phyloP scores from a whole-genome alignment of 2,113 vertebrate genomes.

The Trinectes maculatus region DNA sequence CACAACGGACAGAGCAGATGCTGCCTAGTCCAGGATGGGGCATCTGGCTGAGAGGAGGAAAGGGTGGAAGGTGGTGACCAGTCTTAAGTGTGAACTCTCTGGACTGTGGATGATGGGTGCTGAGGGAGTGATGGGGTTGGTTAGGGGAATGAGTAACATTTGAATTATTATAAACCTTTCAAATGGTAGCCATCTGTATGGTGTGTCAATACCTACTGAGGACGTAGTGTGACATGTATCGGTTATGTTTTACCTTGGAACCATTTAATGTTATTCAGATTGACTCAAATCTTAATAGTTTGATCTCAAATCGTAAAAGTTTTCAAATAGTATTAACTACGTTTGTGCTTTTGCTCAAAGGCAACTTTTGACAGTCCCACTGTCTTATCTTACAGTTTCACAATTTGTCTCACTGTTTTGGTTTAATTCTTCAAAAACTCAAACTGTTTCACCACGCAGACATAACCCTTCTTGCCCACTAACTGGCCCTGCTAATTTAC shows the following conservation, averaged over 20 bases:
- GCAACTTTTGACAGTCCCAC: conserved; percentile 62
- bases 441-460: not conserved
- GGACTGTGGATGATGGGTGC: conserved; percentile 59
- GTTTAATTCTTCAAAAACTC: conserved; percentile 9
- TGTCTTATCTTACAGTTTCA: conserved; percentile 32
- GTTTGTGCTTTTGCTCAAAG: conserved; percentile 47
- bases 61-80: not conserved
- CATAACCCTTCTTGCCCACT: conserved; percentile 22
- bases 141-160: conserved; percentile 48
- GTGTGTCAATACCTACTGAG: conserved; percentile 55
- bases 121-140: conserved; percentile 58
- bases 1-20: conserved; percentile 32
- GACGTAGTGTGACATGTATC: conserved; percentile 52
- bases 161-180: conserved; percentile 47
- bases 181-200: conserved; percentile 54
- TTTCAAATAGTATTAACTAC: conserved; percentile 50
- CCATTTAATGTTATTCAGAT: conserved; percentile 56
- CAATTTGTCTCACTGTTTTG: not conserved
- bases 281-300: conserved; percentile 36
- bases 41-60: conserved; percentile 9
- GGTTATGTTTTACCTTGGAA: conserved; percentile 59
- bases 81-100: conserved; percentile 26
- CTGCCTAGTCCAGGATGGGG: conserved; percentile 10
- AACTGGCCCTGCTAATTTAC: conserved; percentile 42
- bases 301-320: conserved; percentile 39